Conservation (phyloP, 1,140 invertebrate genomes). For the Penaeus japonicus region DNA sequence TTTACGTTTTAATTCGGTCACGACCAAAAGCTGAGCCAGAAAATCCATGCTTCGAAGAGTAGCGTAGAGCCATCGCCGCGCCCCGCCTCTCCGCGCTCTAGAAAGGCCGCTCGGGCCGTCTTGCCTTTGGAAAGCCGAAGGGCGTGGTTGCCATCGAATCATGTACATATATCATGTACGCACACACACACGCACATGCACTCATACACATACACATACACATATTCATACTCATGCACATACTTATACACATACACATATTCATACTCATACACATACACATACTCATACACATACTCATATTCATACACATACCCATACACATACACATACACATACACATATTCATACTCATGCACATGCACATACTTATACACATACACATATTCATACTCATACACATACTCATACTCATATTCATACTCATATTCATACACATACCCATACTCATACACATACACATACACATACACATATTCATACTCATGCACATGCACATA, state of each 20-base stretch:
- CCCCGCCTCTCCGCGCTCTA: too few species aligned
- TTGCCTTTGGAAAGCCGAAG: too few species aligned
- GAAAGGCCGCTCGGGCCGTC: too few species aligned
- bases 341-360: neutral
- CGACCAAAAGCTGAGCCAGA: too few species aligned
- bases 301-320: neutral
- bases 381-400: neutral
- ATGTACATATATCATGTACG: too few species aligned
- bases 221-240: neutral
- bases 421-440: neutral
- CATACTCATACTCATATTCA: neutral
- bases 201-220: neutral
- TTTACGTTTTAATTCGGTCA: too few species aligned
- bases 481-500: neutral
- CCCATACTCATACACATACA: too few species aligned
- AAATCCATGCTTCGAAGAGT: too few species aligned
- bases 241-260: neutral
- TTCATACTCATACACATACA: neutral
- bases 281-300: neutral
- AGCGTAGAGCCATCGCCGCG: too few species aligned
- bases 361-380: slow-evolving; percentile 1
- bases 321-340: neutral
- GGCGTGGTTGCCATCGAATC: too few species aligned
- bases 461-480: neutral
- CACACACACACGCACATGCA: neutral